A percentile compares a stretch with the other conserved stretches of the same genome.
Evolutionary conservation across 2,113 vertebrate genomes (phyloP).

Genomic region (Empidonax alnorum): DNA sequence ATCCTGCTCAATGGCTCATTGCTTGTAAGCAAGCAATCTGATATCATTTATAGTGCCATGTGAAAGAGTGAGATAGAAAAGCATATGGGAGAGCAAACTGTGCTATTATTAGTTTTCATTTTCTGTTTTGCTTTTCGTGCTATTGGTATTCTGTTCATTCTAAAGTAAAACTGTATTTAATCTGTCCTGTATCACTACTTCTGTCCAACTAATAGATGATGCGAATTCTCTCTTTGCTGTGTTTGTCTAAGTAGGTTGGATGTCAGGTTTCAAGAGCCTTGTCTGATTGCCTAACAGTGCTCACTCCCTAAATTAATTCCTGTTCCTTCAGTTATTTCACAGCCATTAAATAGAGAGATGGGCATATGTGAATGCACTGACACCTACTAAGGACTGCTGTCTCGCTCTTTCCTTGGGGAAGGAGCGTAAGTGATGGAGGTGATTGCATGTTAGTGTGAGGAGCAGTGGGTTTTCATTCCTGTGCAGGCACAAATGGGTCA

Average conservation of each 20-base stretch:
- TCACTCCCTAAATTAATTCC: neutral
- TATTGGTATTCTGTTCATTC: neutral
- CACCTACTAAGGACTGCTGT: neutral
- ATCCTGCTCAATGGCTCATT: slow-evolving; percentile 36
- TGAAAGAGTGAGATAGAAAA: neutral
- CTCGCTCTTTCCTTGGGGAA: neutral
- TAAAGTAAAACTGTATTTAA: neutral
- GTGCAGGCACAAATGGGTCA: neutral
- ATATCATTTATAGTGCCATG: neutral
- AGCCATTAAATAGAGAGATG: neutral
- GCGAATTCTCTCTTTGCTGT: neutral
- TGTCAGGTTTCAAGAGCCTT: neutral
- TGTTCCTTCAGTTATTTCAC: neutral
- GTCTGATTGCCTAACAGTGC: neutral
- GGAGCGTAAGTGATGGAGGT: neutral
- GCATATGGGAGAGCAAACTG: neutral
- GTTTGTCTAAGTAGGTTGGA: neutral
- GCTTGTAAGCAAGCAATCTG: neutral
- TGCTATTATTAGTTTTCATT: neutral
- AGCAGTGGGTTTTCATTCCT: neutral
- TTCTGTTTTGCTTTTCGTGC: neutral
- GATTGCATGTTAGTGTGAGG: neutral
- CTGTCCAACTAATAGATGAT: neutral
- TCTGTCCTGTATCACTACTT: neutral
- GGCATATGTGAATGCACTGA: neutral